Evolutionary conservation across 1,140 invertebrate genomes (phyloP).

Genomic region (Drosophila azteca): DNA sequence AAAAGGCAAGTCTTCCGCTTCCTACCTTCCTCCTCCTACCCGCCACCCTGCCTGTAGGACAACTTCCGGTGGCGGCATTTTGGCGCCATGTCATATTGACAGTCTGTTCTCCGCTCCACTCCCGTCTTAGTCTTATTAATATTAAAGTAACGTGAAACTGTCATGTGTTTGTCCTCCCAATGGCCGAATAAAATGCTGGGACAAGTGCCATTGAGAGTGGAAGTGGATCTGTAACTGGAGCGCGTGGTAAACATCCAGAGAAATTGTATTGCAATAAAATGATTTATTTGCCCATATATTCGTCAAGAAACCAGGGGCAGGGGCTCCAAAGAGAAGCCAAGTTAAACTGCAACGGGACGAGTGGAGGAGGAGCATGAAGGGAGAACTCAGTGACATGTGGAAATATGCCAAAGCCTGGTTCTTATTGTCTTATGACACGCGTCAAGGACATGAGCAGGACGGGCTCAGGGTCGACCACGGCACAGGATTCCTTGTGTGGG

Average conservation of each 20-base stretch:
- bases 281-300: conserved; percentile 73
- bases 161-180: conserved; percentile 51
- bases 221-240: conserved; percentile 6
- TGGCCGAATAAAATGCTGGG: conserved; percentile 64
- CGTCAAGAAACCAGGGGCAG: conserved; percentile 15
- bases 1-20: conserved; percentile 25
- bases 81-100: conserved; percentile 68
- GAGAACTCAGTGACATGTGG: conserved; percentile 49
- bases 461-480: too few species aligned
- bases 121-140: conserved; percentile 67
- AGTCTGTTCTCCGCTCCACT: conserved; percentile 13
- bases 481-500: background rate
- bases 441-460: conserved; percentile 34
- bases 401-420: conserved; percentile 49
- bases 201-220: background rate
- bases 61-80: conserved; percentile 63
- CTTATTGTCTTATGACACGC: conserved; percentile 70
- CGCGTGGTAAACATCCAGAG: conserved; percentile 55
- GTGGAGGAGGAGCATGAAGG: background rate
- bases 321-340: conserved; percentile 7
- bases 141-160: conserved; percentile 67
- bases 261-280: conserved; percentile 82
- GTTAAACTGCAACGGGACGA: conserved; percentile 19
- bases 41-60: conserved; percentile 19
- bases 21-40: background rate